Conservation (phyloP, 2,888 invertebrate genomes). For the Microdon myrmicae region DNA sequence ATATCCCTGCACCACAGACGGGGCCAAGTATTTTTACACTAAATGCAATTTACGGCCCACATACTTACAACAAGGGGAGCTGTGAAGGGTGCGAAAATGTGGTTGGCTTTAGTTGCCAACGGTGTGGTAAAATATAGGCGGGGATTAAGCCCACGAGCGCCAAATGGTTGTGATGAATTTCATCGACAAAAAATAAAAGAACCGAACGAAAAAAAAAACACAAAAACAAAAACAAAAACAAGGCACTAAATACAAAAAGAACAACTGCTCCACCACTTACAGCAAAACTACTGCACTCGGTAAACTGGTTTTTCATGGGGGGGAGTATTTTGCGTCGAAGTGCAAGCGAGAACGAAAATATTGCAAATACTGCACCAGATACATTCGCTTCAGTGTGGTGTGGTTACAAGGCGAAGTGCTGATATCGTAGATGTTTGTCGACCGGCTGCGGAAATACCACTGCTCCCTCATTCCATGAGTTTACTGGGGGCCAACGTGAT, state of each 20-base stretch:
- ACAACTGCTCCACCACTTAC: too few relatives aligned
- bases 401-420: too few relatives aligned
- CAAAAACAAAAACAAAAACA: too few relatives aligned
- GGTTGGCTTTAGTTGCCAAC: constrained; percentile 12
- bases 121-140: constrained; percentile 26
- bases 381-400: too few relatives aligned
- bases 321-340: constrained; percentile 12
- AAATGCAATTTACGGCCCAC: constrained; percentile 5
- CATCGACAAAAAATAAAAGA: too few relatives aligned
- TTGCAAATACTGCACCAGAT: too few relatives aligned
- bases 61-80: not conserved
- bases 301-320: constrained; percentile 6
- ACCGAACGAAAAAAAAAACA: too few relatives aligned
- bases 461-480: not conserved
- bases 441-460: not conserved
- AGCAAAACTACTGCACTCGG: too few relatives aligned
- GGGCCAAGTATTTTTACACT: constrained; percentile 15
- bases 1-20: not conserved
- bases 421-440: constrained; percentile 4
- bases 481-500: not conserved
- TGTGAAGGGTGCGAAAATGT: constrained; percentile 13
- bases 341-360: constrained; percentile 28
- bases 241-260: too few relatives aligned
- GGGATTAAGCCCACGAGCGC: constrained; percentile 25
- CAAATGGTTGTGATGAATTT: constrained; percentile 13